phyloP scores from a whole-genome alignment of 2,797 vertebrate species.

The Delichon dasypus region DNA sequence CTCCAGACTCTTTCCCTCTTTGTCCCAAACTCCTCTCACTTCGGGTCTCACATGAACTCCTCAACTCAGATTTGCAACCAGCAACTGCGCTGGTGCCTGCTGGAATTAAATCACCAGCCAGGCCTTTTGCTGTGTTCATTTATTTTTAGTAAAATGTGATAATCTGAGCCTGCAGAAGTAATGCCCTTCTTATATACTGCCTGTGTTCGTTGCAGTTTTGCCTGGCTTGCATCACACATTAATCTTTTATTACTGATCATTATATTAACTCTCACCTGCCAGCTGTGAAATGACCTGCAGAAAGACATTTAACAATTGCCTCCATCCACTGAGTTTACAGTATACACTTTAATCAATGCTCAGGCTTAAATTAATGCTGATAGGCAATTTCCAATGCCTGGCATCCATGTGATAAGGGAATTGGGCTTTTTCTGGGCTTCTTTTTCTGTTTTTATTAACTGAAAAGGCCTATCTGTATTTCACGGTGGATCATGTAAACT shows the following conservation, averaged over 20 bases:
- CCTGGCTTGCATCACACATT: conserved; percentile 47
- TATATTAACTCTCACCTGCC: conserved; percentile 67
- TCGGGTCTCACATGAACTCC: not conserved
- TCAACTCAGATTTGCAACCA: not conserved
- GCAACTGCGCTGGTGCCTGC: not conserved
- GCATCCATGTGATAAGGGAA: conserved; percentile 59
- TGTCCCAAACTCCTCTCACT: not conserved
- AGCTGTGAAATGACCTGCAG: conserved; percentile 68
- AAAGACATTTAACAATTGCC: conserved; percentile 59
- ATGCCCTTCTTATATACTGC: not conserved
- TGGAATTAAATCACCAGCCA: not conserved
- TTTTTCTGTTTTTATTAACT: conserved; percentile 23
- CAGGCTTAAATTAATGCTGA: conserved; percentile 73
- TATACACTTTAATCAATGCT: conserved; percentile 67
- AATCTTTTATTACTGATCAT: conserved; percentile 68
- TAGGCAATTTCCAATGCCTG: conserved; percentile 70
- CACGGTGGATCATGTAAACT: conserved; percentile 49
- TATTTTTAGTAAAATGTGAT: not conserved
- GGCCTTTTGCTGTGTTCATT: not conserved
- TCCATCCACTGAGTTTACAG: conserved; percentile 50
- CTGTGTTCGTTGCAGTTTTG: conserved; percentile 34
- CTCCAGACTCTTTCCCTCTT: not conserved
- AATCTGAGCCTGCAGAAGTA: not conserved
- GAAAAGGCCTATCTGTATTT: conserved; percentile 41
- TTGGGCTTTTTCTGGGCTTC: conserved; percentile 46